These are phyloP conservation scores for Lasiommata megera DNA, from an alignment of 2,888 invertebrate species.

Conservation along the genomic window DNA sequence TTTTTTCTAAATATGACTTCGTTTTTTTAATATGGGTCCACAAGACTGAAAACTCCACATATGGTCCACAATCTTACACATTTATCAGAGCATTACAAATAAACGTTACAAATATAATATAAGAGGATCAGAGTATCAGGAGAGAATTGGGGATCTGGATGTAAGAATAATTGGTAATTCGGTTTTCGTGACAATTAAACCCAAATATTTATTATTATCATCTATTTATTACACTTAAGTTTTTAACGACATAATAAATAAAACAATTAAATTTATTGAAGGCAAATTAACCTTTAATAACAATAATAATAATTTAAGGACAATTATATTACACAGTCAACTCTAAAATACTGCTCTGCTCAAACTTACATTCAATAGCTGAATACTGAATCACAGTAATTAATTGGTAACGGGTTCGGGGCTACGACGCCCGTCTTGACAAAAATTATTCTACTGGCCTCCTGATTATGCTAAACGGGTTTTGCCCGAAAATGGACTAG, in stretches of 20 bases:
- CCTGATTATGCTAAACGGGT: not conserved
- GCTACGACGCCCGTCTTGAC: conserved; percentile 19
- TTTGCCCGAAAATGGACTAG: not conserved
- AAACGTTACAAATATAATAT: too few relatives aligned
- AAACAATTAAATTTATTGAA: conserved; percentile 47
- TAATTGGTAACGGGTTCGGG: conserved; percentile 42
- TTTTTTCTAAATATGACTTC: too few relatives aligned
- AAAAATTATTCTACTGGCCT: conserved; percentile 17
- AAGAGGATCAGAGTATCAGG: too few relatives aligned
- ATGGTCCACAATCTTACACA: too few relatives aligned
- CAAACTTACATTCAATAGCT: conserved; percentile 59
- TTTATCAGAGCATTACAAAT: too few relatives aligned
- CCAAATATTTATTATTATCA: not conserved
- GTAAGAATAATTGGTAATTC: too few relatives aligned
- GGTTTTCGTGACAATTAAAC: not conserved
- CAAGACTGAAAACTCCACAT: too few relatives aligned
- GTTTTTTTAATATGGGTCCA: too few relatives aligned
- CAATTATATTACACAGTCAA: conserved; percentile 76
- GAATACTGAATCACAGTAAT: conserved; percentile 69
- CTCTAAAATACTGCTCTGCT: conserved; percentile 77
- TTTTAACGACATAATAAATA: conserved; percentile 36
- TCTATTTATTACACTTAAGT: conserved; percentile 15
- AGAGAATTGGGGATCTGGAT: too few relatives aligned
- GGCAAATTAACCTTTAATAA: conserved; percentile 67
- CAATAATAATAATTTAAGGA: conserved; percentile 72